These are phyloP conservation scores for Rhea americana DNA, from an alignment of 2,113 vertebrate species.

Conservation along the genomic window DNA sequence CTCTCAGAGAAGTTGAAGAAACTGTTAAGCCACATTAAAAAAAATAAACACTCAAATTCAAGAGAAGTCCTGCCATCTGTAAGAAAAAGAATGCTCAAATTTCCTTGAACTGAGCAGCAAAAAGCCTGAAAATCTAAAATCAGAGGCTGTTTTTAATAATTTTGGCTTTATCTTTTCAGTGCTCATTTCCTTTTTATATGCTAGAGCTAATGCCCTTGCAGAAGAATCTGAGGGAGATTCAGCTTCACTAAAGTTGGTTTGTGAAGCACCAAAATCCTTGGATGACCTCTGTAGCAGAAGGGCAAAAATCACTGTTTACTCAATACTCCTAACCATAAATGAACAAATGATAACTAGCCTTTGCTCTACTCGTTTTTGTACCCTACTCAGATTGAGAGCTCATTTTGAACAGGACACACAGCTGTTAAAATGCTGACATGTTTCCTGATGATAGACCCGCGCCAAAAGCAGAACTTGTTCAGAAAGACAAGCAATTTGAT, in stretches of 20 bases:
- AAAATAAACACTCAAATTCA: not conserved
- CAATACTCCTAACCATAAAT: not conserved
- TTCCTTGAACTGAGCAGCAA: not conserved
- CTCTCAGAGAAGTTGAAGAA: not conserved
- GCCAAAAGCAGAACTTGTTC: constrained; percentile 19
- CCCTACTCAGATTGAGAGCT: rapidly evolving
- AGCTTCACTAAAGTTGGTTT: not conserved
- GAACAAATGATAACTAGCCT: not conserved
- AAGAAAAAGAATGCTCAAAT: not conserved
- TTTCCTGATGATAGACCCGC: constrained; percentile 35
- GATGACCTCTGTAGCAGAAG: not conserved
- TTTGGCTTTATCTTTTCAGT: not conserved
- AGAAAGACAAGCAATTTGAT: not conserved
- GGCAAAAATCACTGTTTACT: not conserved
- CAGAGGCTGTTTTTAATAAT: not conserved
- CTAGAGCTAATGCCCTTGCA: not conserved
- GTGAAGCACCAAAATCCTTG: not conserved
- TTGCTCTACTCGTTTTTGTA: rapidly evolving
- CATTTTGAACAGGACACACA: not conserved
- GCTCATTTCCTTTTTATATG: not conserved
- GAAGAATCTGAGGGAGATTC: not conserved
- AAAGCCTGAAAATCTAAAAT: not conserved
- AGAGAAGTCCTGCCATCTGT: not conserved
- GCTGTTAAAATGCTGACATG: not conserved
- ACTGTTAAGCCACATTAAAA: not conserved